Base-by-base conservation (phyloP, 2,113 vertebrate species). In the Nibea coibor region DNA sequence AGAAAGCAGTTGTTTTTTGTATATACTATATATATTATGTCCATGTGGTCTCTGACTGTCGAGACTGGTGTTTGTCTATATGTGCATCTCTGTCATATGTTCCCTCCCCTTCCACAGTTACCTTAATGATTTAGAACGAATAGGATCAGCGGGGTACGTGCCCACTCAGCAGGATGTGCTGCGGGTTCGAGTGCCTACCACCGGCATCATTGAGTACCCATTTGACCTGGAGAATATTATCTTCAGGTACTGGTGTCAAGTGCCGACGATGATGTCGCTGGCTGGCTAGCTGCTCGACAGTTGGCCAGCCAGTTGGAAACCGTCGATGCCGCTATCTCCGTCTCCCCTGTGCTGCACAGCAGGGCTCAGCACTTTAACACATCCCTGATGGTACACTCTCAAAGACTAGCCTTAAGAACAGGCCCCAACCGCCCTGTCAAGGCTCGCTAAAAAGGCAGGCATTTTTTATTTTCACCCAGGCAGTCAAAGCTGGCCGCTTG, bases 141-240 rank as follows among this genome's bases (percentile, higher is more conserved):
- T 99, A 11, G 95, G 96, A 43, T 87, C 94, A 28, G 74, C 91
- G 1, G 96, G 95, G 91, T 98, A 96, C 87, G 93, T 98, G 89
- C 97, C 97, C 90, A 97, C 95, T 74, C 96, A 97, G 92, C 97
- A 99, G 94, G 97, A 98, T 57, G 97, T 98, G 87, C 95, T 99
- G 86, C 95, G 96, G 91, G 97, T 98, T 61, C 92, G 97, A 76
- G 97, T 98, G 84, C 97, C 97, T 75, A 98, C 97, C 76, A 97
- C 97, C 0, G 97, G 97, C 75, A 98, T 98, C 95, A 98, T 98
- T 91, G 97, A 98, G 88, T 98, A 98, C 93, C 97, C 97, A 24
- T 99, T 98, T 84, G 96, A 98, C 93, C 94, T 99, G 94, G 96
- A 98, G 95, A 98, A 96, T 91, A 96, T 98, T 93, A 96, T 99